Evolutionary conservation across 37 sponge, comb jelly and placozoan genomes (phyloP).

Genomic region (Hexactinellida sp.): DNA sequence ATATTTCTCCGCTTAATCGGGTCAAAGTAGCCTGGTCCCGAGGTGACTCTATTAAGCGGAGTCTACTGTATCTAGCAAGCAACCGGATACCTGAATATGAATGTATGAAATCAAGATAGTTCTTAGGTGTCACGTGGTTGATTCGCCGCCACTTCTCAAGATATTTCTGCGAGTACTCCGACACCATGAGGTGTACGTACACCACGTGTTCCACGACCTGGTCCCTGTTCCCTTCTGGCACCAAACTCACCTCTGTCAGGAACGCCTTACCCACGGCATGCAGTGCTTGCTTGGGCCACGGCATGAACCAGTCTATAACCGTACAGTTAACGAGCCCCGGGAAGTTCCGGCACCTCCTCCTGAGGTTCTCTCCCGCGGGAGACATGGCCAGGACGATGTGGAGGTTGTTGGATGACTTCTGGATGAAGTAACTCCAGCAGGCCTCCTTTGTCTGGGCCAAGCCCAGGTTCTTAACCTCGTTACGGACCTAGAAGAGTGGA

Average conservation of each 20-base stretch:
- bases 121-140: constrained; percentile 98
- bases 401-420: constrained; percentile 77
- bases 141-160: constrained; percentile 73
- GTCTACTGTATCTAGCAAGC: background rate
- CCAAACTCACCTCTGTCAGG: constrained; percentile 61
- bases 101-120: constrained; percentile 95
- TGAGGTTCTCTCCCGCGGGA: constrained; percentile 83
- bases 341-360: constrained; percentile 93
- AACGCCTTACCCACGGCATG: constrained; percentile 90
- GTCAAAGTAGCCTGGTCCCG: too few species aligned
- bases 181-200: constrained; percentile 80
- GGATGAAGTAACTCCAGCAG: constrained; percentile 83
- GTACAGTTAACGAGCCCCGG: constrained; percentile 90
- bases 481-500: constrained; percentile 40
- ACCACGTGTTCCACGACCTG: constrained; percentile 83
- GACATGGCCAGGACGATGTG: constrained; percentile 96
- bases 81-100: constrained; percentile 39
- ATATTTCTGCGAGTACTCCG: constrained; percentile 62
- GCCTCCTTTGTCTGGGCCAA: constrained; percentile 76
- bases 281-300: constrained; percentile 96
- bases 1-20: too few species aligned
- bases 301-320: constrained; percentile 98
- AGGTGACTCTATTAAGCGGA: too few species aligned
- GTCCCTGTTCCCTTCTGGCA: constrained; percentile 57
- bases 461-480: constrained; percentile 76